Conservation (phyloP, 1,140 invertebrate genomes). For the Aethina tumida region DNA sequence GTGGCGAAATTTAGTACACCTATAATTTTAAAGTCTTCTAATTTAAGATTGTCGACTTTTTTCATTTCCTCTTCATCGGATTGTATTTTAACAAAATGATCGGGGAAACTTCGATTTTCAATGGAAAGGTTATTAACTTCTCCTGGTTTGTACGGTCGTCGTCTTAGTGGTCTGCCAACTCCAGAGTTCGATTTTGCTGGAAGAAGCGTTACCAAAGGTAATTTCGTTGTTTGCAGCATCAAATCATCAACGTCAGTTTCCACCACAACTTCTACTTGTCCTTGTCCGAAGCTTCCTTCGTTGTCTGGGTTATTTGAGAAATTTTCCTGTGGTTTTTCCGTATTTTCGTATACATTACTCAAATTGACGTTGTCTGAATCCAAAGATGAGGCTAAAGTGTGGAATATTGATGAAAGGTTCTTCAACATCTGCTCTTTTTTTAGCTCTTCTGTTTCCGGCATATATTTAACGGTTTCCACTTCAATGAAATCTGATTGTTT, state of each 20-base stretch:
- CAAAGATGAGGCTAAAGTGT: slow-evolving; percentile 30
- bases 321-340: slow-evolving; percentile 5
- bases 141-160: slow-evolving; percentile 37
- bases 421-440: slow-evolving; percentile 14
- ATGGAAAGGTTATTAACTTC: slow-evolving; percentile 15
- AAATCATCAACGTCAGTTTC: slow-evolving; percentile 30
- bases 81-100: slow-evolving; percentile 36
- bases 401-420: slow-evolving; percentile 25
- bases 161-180: slow-evolving; percentile 43
- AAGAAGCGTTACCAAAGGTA: slow-evolving; percentile 45
- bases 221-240: slow-evolving; percentile 37
- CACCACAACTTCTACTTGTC: slow-evolving; percentile 33
- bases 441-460: slow-evolving; percentile 16
- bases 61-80: slow-evolving; percentile 21
- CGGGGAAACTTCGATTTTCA: slow-evolving; percentile 31
- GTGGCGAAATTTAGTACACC: slow-evolving; percentile 28
- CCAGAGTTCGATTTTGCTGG: slow-evolving; percentile 53
- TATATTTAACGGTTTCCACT: slow-evolving; percentile 27
- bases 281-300: slow-evolving; percentile 23
- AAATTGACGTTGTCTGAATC: slow-evolving; percentile 38
- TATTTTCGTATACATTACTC: slow-evolving; percentile 32
- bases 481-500: slow-evolving; percentile 19
- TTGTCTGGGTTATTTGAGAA: slow-evolving; percentile 36
- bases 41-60: slow-evolving; percentile 17
- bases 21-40: slow-evolving; percentile 27